Evolutionary conservation across 2,113 vertebrate species (phyloP).

Genomic region (Asarcornis scutulata): DNA sequence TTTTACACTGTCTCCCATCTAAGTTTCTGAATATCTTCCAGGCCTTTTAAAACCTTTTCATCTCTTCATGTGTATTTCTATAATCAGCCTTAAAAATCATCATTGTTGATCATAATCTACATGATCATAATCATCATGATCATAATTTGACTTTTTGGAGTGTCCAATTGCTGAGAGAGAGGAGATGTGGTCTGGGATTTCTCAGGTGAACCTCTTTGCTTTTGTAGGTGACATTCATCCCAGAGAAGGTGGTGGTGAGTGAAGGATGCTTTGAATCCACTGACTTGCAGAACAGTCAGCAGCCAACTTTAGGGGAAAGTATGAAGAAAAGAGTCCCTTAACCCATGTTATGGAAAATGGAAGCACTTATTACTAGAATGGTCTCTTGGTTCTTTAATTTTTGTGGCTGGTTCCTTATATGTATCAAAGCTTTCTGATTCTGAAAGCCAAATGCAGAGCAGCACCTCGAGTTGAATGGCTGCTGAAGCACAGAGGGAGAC

Average conservation of each 20-base stretch:
- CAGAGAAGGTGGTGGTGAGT: background rate
- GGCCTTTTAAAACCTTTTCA: background rate
- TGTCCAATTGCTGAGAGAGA: background rate
- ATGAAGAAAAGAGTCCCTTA: background rate
- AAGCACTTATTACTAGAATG: background rate
- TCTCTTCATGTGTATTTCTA: background rate
- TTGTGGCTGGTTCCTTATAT: background rate
- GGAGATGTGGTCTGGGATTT: background rate
- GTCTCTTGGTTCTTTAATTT: background rate
- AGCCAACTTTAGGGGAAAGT: background rate
- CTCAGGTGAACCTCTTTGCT: background rate
- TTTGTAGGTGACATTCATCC: background rate
- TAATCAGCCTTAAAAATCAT: background rate
- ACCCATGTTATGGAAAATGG: background rate
- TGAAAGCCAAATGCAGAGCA: background rate
- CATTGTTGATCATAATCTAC: background rate
- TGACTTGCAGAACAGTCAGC: background rate
- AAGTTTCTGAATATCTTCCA: background rate
- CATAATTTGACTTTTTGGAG: background rate
- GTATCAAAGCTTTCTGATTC: background rate
- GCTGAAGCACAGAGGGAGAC: background rate
- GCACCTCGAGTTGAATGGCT: background rate
- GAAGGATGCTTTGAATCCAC: background rate
- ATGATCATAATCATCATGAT: no score
- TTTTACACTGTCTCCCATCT: background rate